Evolutionary conservation across 92 coral and sea anemone genomes (phyloP), one percentile per base, ranked within the genome.

Genomic region (Porites evermanni): DNA sequence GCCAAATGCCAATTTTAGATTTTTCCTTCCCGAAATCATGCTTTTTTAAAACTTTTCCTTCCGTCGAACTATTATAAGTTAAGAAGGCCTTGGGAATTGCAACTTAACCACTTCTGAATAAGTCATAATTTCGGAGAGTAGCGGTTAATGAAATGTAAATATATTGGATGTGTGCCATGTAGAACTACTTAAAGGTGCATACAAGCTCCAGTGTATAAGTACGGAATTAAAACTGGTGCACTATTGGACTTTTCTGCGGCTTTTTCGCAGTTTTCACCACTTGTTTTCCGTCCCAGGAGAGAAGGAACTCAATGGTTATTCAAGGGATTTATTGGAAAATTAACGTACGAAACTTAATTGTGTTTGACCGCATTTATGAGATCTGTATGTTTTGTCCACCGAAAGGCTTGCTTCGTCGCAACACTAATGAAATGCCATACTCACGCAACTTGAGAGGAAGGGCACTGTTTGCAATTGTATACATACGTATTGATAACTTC

Each of bases 131-230:
- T 74, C 65, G 44, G 85, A 78, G 73, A 67, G 79, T 32, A 17
- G 93, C 74, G 93, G 93, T 91, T 74, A 66, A 80, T 90, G 79
- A 63, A 75, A 81, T 80, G 89, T 63, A 85, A 74, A 85, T 76
- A 79, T 67, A 56, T 81, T 90, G 93, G 93, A 78, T 60, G 14
- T 1, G 2, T 74, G 93, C 93, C 93, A 90, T 84, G 50, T 20
- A 52, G n/a, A n/a, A 1, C 54, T 23, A 23, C 59, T 71, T 44
- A 59, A 70, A 21, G 26, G 58, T 70, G 19, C 52, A 81, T 20
- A 29, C 23, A 70, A 69, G 60, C 18, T 52, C 6, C 12, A 38
- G 6, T 38, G 47, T 38, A 38, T 6, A 3, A 29, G 18, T 44
- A 24, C 7, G 2, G 10, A 68, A 52, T 53, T 58, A 72, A 72